phyloP scores from a whole-genome alignment of 2,797 vertebrate species.

The Thripadectes ignobilis region DNA sequence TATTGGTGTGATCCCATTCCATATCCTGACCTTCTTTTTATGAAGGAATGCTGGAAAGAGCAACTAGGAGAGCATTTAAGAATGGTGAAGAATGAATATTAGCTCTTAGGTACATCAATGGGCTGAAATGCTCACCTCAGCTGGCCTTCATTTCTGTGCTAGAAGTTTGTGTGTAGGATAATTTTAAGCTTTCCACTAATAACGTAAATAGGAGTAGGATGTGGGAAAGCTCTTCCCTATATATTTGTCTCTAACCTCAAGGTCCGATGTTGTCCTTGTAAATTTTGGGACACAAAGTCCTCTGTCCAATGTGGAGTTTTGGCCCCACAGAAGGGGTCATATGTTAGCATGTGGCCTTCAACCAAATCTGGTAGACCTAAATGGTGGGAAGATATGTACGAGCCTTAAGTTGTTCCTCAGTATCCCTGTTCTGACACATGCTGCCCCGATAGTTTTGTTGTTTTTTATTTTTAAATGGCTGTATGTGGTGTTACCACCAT shows the following conservation, averaged over 20 bases:
- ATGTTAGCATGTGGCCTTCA: neutral
- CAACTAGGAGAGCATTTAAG: neutral
- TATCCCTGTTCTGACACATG: neutral
- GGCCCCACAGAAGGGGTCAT: rapidly evolving
- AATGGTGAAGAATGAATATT: neutral
- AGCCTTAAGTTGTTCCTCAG: neutral
- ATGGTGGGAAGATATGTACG: rapidly evolving
- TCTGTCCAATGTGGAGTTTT: rapidly evolving
- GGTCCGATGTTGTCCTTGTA: neutral
- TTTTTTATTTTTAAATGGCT: neutral
- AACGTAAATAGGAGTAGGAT: neutral
- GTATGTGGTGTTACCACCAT: neutral
- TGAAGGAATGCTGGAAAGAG: neutral
- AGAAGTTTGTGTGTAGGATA: neutral
- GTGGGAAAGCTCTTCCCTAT: neutral
- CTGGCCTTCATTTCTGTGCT: neutral
- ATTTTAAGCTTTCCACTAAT: neutral
- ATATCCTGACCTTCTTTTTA: neutral
- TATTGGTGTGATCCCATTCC: neutral
- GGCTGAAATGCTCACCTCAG: neutral
- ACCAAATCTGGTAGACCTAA: neutral
- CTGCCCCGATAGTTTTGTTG: neutral
- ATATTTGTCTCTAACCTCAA: neutral
- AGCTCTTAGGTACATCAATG: neutral
- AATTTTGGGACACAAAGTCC: neutral